These are phyloP conservation scores for Danionella cerebrum DNA, from an alignment of 2,113 vertebrate genomes.

Conservation along the genomic window DNA sequence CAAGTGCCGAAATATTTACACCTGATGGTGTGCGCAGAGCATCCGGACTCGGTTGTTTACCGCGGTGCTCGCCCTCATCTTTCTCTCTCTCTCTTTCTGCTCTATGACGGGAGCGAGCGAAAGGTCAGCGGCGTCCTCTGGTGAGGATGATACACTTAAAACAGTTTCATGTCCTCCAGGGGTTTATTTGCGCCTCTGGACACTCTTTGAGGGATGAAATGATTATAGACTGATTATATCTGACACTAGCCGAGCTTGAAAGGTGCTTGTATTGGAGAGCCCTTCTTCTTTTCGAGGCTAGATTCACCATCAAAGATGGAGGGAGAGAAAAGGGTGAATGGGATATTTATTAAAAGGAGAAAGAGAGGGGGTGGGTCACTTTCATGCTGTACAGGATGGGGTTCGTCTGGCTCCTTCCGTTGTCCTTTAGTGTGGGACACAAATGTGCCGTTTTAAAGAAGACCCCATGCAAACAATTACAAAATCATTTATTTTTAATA, in stretches of 20 bases:
- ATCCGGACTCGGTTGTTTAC: slow-evolving; percentile 6
- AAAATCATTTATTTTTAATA: too few species aligned
- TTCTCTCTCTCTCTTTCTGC: not conserved
- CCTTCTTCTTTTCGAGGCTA: not conserved
- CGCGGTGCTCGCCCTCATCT: not conserved
- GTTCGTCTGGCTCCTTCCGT: not conserved
- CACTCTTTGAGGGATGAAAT: slow-evolving; percentile 24
- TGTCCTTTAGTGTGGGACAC: not conserved
- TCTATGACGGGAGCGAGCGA: not conserved
- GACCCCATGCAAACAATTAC: too few species aligned
- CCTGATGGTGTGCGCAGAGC: too few species aligned
- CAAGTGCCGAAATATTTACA: too few species aligned
- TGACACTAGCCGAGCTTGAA: slow-evolving; percentile 28
- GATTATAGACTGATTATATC: slow-evolving; percentile 33
- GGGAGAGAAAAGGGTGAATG: not conserved
- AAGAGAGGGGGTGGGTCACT: not conserved
- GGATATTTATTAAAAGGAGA: slow-evolving; percentile 16
- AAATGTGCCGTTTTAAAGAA: too few species aligned
- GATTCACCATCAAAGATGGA: slow-evolving; percentile 17
- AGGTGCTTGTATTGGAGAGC: slow-evolving; percentile 13
- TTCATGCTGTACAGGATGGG: not conserved
- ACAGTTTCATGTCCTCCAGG: slow-evolving; percentile 29
- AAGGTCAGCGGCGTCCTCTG: slow-evolving; percentile 22
- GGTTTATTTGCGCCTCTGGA: slow-evolving; percentile 15
- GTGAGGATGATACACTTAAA: slow-evolving; percentile 14